phyloP scores from a whole-genome alignment of 2,113 vertebrate species.

The Poecilia latipinna region DNA sequence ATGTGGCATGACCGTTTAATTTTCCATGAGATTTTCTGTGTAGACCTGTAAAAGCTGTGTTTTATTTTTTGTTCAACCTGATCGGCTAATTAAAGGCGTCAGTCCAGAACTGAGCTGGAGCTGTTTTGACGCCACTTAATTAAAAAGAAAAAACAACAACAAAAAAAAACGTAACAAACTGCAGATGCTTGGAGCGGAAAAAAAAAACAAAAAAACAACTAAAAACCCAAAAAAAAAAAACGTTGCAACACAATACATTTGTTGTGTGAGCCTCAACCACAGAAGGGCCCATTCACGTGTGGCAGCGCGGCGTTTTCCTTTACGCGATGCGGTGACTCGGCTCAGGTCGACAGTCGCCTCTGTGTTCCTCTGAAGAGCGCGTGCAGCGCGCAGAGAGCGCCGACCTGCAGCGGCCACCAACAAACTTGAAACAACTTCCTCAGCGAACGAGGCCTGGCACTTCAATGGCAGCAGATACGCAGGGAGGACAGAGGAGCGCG shows the following conservation, averaged over 20 bases:
- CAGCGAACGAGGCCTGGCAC: conserved; percentile 40
- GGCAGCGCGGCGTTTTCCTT: conserved; percentile 55
- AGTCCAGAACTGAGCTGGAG: conserved; percentile 62
- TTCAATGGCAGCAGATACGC: conserved; percentile 50
- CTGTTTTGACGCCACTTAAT: conserved; percentile 60
- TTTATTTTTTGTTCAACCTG: conserved; percentile 60
- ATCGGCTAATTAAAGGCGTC: conserved; percentile 73
- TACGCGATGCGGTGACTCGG: conserved; percentile 47
- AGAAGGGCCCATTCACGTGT: conserved; percentile 71
- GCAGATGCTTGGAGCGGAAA: conserved; percentile 47
- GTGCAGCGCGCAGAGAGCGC: conserved; percentile 37
- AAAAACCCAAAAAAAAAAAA: conserved; percentile 33
- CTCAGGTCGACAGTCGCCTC: conserved; percentile 65
- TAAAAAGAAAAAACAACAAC: conserved; percentile 55
- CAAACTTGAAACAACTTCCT: conserved; percentile 74
- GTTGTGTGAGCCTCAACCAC: conserved; percentile 66
- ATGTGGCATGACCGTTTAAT: conserved; percentile 66
- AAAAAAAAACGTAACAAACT: conserved; percentile 31
- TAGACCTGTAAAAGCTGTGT: conserved; percentile 55
- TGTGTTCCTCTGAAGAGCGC: conserved; percentile 58
- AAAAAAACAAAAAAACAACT: conserved; percentile 34
- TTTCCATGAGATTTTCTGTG: conserved; percentile 75
- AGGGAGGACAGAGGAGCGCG: conserved; percentile 57
- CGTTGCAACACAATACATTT: conserved; percentile 74
- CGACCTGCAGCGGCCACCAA: conserved; percentile 42